Conservation (phyloP, 2,113 vertebrate species). For the Lophius piscatorius region DNA sequence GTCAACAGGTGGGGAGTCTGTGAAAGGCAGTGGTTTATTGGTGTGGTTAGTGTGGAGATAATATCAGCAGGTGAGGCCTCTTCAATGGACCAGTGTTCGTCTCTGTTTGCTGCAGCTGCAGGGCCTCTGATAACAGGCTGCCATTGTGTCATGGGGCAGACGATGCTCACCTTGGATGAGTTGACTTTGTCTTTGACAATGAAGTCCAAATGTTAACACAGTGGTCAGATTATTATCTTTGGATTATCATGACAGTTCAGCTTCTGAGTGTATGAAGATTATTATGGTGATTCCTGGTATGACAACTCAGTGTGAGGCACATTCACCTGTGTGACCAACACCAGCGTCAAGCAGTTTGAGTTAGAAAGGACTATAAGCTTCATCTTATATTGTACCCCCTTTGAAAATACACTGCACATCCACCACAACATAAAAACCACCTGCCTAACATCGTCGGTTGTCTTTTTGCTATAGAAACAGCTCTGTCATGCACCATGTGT, state of each 20-base stretch:
- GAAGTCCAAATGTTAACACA: constrained; percentile 23
- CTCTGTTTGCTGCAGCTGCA: constrained; percentile 79
- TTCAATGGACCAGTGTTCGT: constrained; percentile 72
- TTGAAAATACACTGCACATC: too few species aligned
- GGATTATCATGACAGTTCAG: not conserved
- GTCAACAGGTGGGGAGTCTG: constrained; percentile 58
- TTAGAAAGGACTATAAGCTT: too few species aligned
- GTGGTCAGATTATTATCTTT: not conserved
- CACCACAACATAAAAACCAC: too few species aligned
- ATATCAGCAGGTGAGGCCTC: constrained; percentile 81
- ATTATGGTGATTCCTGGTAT: not conserved
- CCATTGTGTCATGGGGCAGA: constrained; percentile 40
- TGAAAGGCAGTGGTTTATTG: constrained; percentile 76
- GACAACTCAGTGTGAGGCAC: not conserved
- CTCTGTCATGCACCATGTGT: too few species aligned
- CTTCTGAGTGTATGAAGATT: too few species aligned
- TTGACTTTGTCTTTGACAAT: constrained; percentile 48
- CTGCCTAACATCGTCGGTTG: too few species aligned
- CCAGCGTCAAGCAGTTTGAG: too few species aligned
- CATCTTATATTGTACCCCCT: too few species aligned
- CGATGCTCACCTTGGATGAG: constrained; percentile 60
- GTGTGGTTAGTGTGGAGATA: constrained; percentile 72
- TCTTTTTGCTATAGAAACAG: too few species aligned
- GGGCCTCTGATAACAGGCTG: constrained; percentile 62
- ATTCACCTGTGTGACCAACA: too few species aligned